Evolutionary conservation across 2,888 invertebrate species (phyloP).

Genomic region (Rhagonycha lutea): DNA sequence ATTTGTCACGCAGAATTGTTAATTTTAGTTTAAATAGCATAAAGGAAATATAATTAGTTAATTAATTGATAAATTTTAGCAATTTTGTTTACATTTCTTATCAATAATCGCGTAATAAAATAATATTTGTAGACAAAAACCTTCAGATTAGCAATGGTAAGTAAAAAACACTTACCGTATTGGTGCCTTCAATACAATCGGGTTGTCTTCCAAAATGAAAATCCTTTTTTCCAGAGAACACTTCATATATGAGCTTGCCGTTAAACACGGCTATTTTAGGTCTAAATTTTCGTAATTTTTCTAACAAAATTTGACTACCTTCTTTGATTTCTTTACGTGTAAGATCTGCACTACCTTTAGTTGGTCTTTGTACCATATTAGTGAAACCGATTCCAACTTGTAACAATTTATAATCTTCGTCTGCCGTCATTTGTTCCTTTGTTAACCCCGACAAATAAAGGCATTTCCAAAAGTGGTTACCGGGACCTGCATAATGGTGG

Average conservation of each 20-base stretch:
- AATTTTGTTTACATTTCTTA: neutral
- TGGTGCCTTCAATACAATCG: constrained; percentile 89
- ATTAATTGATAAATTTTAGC: neutral
- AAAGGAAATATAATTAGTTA: neutral
- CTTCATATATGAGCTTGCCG: constrained; percentile 98
- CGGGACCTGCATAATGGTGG: constrained; percentile 98
- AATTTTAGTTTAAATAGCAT: neutral
- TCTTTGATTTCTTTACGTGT: constrained; percentile 93
- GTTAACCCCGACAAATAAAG: constrained; percentile 92
- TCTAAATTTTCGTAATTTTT: constrained; percentile 88
- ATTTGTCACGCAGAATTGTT: neutral
- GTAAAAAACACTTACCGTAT: constrained; percentile 76
- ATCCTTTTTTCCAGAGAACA: constrained; percentile 96
- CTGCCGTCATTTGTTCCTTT: constrained; percentile 92
- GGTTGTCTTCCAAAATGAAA: constrained; percentile 96
- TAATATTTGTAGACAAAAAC: neutral
- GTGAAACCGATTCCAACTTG: constrained; percentile 97
- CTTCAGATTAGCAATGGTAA: neutral
- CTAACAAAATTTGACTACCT: constrained; percentile 84
- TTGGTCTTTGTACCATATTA: constrained; percentile 95
- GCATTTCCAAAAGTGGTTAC: constrained; percentile 99
- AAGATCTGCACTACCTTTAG: constrained; percentile 94
- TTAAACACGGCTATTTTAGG: constrained; percentile 98
- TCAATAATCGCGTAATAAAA: neutral
- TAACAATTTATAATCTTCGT: constrained; percentile 91